Percentiles rank a stretch among this genome's conserved stretches.
phyloP scores from a whole-genome alignment of 1,140 invertebrate species.

The Sarcophaga peregrina region DNA sequence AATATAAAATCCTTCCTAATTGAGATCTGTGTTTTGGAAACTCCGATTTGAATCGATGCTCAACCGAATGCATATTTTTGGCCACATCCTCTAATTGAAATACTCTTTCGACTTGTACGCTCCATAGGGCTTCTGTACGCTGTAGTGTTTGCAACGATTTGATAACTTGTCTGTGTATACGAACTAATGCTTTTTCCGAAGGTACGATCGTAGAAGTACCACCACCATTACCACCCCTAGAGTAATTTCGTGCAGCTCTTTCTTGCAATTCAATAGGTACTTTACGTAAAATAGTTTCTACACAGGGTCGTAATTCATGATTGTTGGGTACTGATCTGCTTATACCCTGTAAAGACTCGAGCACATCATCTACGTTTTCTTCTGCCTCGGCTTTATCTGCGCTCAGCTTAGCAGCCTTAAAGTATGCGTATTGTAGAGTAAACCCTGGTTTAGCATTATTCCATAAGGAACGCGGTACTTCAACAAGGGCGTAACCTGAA shows the following conservation, averaged over 20 bases:
- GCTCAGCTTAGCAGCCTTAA: slow-evolving; percentile 96
- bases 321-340: slow-evolving; percentile 75
- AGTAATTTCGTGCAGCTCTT: slow-evolving; percentile 69
- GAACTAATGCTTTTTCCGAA: slow-evolving; percentile 83
- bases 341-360: slow-evolving; percentile 85
- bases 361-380: slow-evolving; percentile 93
- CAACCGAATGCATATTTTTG: slow-evolving; percentile 80
- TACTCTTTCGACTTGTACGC: slow-evolving; percentile 82
- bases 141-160: slow-evolving; percentile 89
- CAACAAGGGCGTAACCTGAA: slow-evolving; percentile 93
- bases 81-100: slow-evolving; percentile 89
- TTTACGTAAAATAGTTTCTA: slow-evolving; percentile 91
- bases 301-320: slow-evolving; percentile 75
- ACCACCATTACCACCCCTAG: slow-evolving; percentile 75
- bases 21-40: slow-evolving; percentile 73
- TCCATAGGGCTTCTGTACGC: slow-evolving; percentile 93
- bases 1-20: slow-evolving; percentile 72
- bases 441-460: slow-evolving; percentile 84
- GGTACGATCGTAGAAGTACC: slow-evolving; percentile 78
- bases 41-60: slow-evolving; percentile 81
- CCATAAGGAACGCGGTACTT: slow-evolving; percentile 92
- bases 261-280: slow-evolving; percentile 77
- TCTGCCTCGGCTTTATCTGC: slow-evolving; percentile 97
- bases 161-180: slow-evolving; percentile 85
- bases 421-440: slow-evolving; percentile 90